These are phyloP conservation scores for Eudemis profundana DNA, from an alignment of 2,888 invertebrate genomes.

Conservation along the genomic window DNA sequence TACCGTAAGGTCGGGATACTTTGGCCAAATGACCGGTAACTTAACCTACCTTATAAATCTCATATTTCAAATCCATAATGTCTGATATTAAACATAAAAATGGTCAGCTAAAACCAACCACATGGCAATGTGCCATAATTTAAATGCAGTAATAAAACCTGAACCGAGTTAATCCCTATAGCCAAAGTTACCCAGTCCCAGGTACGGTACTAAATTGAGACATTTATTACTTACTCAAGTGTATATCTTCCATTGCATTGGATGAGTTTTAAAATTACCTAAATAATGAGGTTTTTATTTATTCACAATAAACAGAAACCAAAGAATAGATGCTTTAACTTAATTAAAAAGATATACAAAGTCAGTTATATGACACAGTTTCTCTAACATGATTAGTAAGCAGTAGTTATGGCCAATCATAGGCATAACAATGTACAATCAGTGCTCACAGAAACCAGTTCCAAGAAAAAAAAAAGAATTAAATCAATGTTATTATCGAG, in stretches of 20 bases:
- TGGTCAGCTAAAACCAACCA: no score
- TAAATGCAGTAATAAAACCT: no score
- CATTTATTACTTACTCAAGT: slow-evolving; percentile 51
- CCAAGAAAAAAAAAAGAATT: slow-evolving; percentile 14
- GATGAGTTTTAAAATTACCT: neutral
- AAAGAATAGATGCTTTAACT: neutral
- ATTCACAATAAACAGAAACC: neutral
- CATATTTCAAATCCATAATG: no score
- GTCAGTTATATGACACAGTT: slow-evolving; percentile 14
- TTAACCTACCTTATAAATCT: no score
- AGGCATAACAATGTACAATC: slow-evolving; percentile 31
- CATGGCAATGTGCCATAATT: no score
- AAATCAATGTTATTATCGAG: slow-evolving; percentile 18
- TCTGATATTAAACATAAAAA: no score
- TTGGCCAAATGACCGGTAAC: no score
- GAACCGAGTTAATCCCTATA: no score
- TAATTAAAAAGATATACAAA: slow-evolving; percentile 10
- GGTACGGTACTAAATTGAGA: no score
- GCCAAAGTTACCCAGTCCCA: no score
- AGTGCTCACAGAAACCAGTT: slow-evolving; percentile 12
- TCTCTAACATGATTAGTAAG: slow-evolving; percentile 19
- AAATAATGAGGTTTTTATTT: neutral
- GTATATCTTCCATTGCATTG: slow-evolving; percentile 53
- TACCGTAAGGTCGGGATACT: no score
- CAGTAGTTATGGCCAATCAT: slow-evolving; percentile 16